Evolutionary conservation across 2,797 vertebrate genomes (phyloP).

Genomic region (Myotis daubentonii): DNA sequence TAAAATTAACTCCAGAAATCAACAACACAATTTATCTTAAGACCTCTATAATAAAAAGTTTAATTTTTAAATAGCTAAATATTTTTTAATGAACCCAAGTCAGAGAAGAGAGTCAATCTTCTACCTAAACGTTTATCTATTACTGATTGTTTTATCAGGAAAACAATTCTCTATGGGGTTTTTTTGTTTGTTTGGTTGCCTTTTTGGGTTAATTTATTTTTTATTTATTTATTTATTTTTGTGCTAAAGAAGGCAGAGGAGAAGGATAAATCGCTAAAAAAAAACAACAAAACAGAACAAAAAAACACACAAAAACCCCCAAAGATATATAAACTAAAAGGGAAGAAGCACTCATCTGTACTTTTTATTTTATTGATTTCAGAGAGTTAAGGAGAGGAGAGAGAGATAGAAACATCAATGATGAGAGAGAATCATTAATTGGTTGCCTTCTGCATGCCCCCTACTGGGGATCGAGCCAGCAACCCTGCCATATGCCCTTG

Average conservation of each 20-base stretch:
- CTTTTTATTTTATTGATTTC: background rate
- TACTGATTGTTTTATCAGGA: conserved; percentile 31
- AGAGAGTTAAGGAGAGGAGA: too few species aligned
- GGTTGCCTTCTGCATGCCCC: too few species aligned
- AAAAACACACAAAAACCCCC: background rate
- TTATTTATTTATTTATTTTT: too few species aligned
- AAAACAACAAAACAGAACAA: background rate
- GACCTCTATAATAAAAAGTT: conserved; percentile 48
- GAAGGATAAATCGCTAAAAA: background rate
- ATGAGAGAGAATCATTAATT: too few species aligned
- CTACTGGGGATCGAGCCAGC: too few species aligned
- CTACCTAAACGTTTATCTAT: conserved; percentile 9
- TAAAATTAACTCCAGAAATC: conserved; percentile 68
- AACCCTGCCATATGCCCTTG: too few species aligned
- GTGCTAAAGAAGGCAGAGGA: background rate
- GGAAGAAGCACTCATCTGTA: background rate
- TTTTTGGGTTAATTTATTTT: background rate
- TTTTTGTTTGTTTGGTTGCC: background rate
- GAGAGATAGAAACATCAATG: too few species aligned
- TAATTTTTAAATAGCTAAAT: conserved; percentile 62
- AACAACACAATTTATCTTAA: conserved; percentile 61
- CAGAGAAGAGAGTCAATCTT: conserved; percentile 27
- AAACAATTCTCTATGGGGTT: background rate
- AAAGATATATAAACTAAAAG: conserved; percentile 13
- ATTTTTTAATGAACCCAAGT: conserved; percentile 49